These are phyloP conservation scores for Carlito syrichta DNA, from an alignment of 2,113 vertebrate genomes.

Conservation along the genomic window DNA sequence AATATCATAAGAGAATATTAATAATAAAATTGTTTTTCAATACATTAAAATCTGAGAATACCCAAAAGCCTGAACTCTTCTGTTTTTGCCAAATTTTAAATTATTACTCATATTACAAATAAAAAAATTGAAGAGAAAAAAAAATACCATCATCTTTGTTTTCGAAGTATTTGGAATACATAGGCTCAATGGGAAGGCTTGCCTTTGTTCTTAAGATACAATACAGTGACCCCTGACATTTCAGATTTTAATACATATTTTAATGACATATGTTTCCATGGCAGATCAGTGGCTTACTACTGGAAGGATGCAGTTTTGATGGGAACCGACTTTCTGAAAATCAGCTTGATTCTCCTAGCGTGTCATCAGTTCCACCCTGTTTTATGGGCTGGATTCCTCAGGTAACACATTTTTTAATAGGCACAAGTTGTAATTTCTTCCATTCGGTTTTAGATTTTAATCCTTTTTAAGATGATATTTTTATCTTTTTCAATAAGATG, in stretches of 20 bases:
- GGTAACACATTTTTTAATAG: conserved; percentile 82
- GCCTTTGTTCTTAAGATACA: background rate
- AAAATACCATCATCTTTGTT: conserved; percentile 50
- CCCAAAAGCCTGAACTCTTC: too few relatives aligned
- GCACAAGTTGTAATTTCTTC: background rate
- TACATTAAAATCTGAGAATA: too few relatives aligned
- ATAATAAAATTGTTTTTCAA: too few relatives aligned
- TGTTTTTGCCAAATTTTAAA: too few relatives aligned
- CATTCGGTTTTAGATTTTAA: background rate
- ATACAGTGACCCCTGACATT: conserved; percentile 52
- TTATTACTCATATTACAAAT: too few relatives aligned
- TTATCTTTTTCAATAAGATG: background rate
- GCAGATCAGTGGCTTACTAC: conserved; percentile 92
- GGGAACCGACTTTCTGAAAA: conserved; percentile 93
- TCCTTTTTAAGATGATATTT: background rate
- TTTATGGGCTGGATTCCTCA: conserved; percentile 96
- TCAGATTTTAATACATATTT: conserved; percentile 24
- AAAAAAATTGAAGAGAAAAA: too few relatives aligned
- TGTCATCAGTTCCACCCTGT: conserved; percentile 92
- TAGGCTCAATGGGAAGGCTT: conserved; percentile 5
- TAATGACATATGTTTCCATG: conserved; percentile 65
- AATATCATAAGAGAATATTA: too few relatives aligned
- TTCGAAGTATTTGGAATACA: conserved; percentile 61
- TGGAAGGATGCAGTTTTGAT: conserved; percentile 96
- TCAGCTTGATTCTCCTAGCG: conserved; percentile 93